phyloP scores from a whole-genome alignment of 1,140 invertebrate species.

The Mycetomoellerius zeteki region DNA sequence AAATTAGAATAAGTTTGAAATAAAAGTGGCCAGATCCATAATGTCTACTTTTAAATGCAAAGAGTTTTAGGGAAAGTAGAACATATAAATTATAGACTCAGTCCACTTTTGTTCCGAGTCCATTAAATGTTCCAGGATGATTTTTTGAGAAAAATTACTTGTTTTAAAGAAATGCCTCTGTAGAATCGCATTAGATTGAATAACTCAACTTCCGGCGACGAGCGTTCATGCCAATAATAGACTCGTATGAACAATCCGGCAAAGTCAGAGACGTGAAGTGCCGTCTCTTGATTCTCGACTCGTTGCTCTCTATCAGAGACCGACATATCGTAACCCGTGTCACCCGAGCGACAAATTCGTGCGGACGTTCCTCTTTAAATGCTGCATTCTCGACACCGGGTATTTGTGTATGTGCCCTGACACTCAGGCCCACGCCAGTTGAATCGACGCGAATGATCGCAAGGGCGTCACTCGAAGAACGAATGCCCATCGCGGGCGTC shows the following conservation, averaged over 20 bases:
- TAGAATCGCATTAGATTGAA: neutral
- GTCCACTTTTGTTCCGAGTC: slow-evolving; percentile 13
- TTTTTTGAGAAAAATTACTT: neutral
- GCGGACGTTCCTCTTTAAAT: slow-evolving; percentile 63
- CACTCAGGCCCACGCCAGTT: slow-evolving; percentile 7
- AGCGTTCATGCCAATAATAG: neutral
- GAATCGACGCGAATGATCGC: slow-evolving; percentile 52
- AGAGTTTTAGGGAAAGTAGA: slow-evolving; percentile 28
- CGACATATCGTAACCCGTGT: too few relatives aligned
- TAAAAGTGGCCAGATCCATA: slow-evolving; percentile 3
- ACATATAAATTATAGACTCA: slow-evolving; percentile 43
- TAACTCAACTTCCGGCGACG: neutral
- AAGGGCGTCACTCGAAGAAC: slow-evolving; percentile 46
- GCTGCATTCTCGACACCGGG: slow-evolving; percentile 48
- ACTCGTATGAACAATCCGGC: slow-evolving; percentile 21
- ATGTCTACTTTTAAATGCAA: slow-evolving; percentile 31
- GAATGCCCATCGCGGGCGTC: slow-evolving; percentile 53
- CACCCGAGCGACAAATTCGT: slow-evolving; percentile 13
- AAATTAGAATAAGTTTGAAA: neutral
- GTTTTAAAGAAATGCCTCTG: neutral
- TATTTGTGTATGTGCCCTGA: slow-evolving; percentile 7
- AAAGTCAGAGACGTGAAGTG: neutral
- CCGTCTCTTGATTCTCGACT: neutral
- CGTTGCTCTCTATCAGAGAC: neutral
- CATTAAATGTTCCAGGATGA: slow-evolving; percentile 32